Base-by-base conservation (phyloP, 2,888 invertebrate species). In the Bursaphelenchus okinawaensis region DNA sequence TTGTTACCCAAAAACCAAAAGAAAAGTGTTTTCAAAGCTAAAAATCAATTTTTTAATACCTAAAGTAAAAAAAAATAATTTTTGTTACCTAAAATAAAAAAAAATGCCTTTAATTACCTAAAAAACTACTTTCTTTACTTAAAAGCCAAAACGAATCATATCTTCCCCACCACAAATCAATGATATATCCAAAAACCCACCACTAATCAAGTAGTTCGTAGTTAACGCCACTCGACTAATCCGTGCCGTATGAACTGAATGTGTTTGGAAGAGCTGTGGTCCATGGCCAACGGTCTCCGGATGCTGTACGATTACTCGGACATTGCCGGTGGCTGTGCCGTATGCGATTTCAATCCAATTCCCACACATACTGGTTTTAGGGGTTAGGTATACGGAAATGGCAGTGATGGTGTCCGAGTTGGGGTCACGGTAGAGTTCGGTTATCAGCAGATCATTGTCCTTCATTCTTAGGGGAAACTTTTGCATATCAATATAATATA, bases 311-410 rank as follows among this genome's bases (percentile, higher is more conserved):
- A 98, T 95, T 0, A 98, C 93, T 28, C 95, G 87, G 20, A 98
- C 95, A 0, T 91, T 91, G 1, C 96, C 96, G 20, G 84, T 74
- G 73, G 90, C 89, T 0, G 96, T 98, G 3, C 96, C 98, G 84
- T 98, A 98, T 0, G 96, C 98, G 78, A 98, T 96, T 86, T 98
- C 98, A 80, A 98, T 94, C 95, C 96, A 96, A 85, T 96, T 96
- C 54, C 95, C 95, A 85, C 93, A 93, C 66, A 93, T 87, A 87
- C 91, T 93, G 92, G 83, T 26, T 24, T 22, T 57, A 16, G 57
- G 26, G 20, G 61, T 28, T 60, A 20, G 26, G 26, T 27, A 27
- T 26, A 67, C 20, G 26, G 26, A 56, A 62, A 98, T 92, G 7
- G 96, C 93, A 24, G 96, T 96, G 65, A 98, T 95, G 4, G 92